Percentiles rank a stretch among this genome's conserved stretches.
phyloP scores from a whole-genome alignment of 2,113 vertebrate species.

The Epinephelus lanceolatus region DNA sequence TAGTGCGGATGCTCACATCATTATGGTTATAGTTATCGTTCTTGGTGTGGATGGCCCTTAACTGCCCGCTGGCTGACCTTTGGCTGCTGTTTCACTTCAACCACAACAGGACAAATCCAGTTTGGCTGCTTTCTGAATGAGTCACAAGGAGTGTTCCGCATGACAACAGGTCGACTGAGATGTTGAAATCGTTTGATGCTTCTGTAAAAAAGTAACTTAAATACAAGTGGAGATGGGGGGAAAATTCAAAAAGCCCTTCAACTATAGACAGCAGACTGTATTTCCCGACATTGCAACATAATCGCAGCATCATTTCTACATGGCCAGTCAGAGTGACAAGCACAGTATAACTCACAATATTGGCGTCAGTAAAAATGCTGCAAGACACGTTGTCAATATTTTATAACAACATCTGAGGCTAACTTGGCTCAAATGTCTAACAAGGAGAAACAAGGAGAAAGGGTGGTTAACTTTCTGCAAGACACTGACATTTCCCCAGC shows the following conservation, averaged over 20 bases:
- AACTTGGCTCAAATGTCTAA: constrained; percentile 54
- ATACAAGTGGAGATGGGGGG: background rate
- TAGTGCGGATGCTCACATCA: too few species aligned
- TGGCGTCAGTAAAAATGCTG: constrained; percentile 45
- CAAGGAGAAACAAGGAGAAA: constrained; percentile 33
- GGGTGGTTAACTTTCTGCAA: constrained; percentile 42
- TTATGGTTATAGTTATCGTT: too few species aligned
- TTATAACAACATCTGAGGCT: constrained; percentile 60
- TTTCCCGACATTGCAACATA: constrained; percentile 66
- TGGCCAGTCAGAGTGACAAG: constrained; percentile 54
- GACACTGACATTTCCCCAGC: constrained; percentile 43
- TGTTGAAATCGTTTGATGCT: background rate
- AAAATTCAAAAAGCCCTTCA: constrained; percentile 12
- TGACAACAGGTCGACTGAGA: background rate
- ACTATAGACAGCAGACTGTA: constrained; percentile 10
- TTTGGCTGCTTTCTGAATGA: background rate
- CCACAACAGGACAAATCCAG: too few species aligned
- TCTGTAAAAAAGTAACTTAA: background rate
- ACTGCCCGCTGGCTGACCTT: too few species aligned
- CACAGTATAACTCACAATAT: constrained; percentile 33
- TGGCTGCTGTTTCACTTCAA: too few species aligned
- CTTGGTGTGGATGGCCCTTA: too few species aligned
- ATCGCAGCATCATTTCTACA: constrained; percentile 59
- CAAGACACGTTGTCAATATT: constrained; percentile 65
- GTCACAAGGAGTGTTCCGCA: background rate